Evolutionary conservation across 2,113 vertebrate genomes (phyloP).

Genomic region (Potamarius usumacintae): DNA sequence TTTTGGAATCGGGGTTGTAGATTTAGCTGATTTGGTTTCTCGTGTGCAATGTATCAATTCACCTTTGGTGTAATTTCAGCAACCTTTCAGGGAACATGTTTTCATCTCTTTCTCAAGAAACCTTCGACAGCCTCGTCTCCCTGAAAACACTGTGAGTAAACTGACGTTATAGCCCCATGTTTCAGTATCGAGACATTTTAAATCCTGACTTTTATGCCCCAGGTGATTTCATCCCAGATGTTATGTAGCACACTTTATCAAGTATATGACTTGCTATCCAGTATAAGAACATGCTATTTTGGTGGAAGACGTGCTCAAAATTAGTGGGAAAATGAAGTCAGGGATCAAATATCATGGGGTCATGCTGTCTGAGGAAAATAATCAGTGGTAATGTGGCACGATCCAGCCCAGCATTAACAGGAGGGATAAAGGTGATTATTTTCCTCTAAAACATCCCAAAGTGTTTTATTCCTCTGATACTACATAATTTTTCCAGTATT

Average conservation of each 20-base stretch:
- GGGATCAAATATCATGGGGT: neutral
- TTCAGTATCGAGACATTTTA: neutral
- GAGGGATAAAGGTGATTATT: neutral
- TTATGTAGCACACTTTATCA: neutral
- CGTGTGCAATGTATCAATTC: neutral
- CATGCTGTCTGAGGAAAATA: neutral
- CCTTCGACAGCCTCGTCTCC: slow-evolving; percentile 87
- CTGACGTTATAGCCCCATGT: neutral
- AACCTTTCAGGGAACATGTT: slow-evolving; percentile 96
- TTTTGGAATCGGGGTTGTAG: too few relatives aligned
- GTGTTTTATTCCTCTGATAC: neutral
- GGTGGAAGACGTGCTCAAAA: neutral
- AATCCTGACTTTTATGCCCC: neutral
- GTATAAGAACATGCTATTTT: neutral
- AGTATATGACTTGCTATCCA: neutral
- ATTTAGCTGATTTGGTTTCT: neutral
- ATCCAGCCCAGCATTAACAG: neutral
- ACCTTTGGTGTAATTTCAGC: slow-evolving; percentile 66
- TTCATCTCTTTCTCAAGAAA: slow-evolving; percentile 88
- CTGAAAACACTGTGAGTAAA: slow-evolving; percentile 89
- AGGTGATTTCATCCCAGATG: neutral
- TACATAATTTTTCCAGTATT: neutral
- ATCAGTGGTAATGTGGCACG: neutral
- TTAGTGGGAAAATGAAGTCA: neutral
- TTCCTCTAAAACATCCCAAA: neutral